Conservation (phyloP, 2,888 invertebrate species). For the Tetragnatha montana region DNA sequence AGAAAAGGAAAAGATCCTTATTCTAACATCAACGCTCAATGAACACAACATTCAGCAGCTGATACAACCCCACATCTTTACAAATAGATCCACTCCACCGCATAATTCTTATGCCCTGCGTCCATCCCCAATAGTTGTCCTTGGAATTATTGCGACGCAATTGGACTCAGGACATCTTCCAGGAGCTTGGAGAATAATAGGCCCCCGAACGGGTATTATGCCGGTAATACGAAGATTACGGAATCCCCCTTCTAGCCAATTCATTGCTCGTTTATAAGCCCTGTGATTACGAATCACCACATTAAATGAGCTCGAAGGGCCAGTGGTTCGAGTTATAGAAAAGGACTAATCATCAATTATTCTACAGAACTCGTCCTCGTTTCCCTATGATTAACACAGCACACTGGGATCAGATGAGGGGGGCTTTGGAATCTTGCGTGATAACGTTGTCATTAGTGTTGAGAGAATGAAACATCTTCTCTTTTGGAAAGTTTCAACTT, state of each 20-base stretch:
- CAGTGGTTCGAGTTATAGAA: constrained; percentile 19
- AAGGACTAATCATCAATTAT: constrained; percentile 28
- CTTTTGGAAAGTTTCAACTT: background rate
- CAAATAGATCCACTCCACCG: too few species aligned
- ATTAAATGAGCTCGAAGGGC: constrained; percentile 10
- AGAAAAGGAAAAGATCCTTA: too few species aligned
- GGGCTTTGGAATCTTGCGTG: background rate
- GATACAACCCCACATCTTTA: too few species aligned
- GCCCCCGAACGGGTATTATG: constrained; percentile 40
- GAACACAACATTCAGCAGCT: too few species aligned
- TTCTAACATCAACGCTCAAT: too few species aligned
- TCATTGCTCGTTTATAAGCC: constrained; percentile 34
- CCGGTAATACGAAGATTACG: constrained; percentile 48
- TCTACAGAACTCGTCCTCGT: background rate
- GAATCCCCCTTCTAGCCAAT: constrained; percentile 36
- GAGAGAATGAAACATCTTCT: background rate
- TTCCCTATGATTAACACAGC: background rate
- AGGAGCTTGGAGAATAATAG: constrained; percentile 34
- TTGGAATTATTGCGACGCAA: background rate
- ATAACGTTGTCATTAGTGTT: background rate
- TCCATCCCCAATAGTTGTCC: background rate
- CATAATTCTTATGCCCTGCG: background rate
- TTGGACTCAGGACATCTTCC: background rate
- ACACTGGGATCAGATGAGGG: background rate
- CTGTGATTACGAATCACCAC: constrained; percentile 39